A percentile compares a stretch with the other conserved stretches of the same genome.
phyloP scores from a whole-genome alignment of 2,797 vertebrate genomes.

The Lepus oiostolus region DNA sequence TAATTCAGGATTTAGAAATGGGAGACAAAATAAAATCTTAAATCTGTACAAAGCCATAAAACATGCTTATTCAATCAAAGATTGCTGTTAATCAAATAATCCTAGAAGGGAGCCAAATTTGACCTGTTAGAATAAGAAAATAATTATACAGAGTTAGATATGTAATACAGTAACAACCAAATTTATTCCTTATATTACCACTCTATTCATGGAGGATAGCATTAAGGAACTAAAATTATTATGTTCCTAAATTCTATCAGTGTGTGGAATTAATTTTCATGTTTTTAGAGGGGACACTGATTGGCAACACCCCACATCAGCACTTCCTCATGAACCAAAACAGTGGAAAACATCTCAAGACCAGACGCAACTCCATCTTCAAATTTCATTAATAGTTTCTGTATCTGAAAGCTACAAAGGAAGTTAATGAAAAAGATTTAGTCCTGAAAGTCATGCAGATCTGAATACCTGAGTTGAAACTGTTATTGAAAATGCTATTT shows the following conservation, averaged over 20 bases:
- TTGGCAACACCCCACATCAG: background rate
- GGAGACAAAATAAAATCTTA: background rate
- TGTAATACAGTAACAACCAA: constrained; percentile 4
- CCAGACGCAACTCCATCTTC: constrained; percentile 49
- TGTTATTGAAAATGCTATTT: constrained; percentile 35
- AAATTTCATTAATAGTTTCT: constrained; percentile 49
- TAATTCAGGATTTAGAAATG: background rate
- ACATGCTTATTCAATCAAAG: background rate
- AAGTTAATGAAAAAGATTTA: constrained; percentile 44
- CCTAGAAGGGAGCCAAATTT: background rate
- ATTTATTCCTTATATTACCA: background rate
- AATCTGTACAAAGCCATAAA: background rate
- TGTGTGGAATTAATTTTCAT: constrained; percentile 46
- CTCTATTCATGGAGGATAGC: background rate
- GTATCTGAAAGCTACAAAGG: constrained; percentile 51
- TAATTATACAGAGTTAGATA: background rate
- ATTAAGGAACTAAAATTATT: constrained; percentile 37
- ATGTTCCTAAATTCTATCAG: constrained; percentile 34
- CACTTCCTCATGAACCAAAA: background rate
- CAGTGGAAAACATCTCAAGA: background rate
- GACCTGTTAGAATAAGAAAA: background rate
- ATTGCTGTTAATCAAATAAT: constrained; percentile 43
- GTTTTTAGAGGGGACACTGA: background rate
- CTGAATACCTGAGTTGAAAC: background rate
- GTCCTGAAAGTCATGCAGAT: constrained; percentile 52